Base-by-base conservation (phyloP, 2,888 invertebrate genomes). In the Torymus tubicola region DNA sequence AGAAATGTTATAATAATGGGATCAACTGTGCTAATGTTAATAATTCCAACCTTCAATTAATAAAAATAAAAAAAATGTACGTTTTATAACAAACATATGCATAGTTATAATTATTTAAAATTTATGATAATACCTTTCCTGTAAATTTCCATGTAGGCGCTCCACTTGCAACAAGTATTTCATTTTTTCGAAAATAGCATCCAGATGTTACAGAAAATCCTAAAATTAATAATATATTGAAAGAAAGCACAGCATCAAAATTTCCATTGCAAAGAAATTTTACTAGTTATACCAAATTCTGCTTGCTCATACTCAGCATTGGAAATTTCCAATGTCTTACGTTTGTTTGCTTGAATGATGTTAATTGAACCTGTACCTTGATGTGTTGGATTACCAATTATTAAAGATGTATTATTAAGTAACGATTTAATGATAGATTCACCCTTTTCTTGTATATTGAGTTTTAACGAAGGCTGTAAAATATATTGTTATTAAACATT, bases 121-220 rank as follows among this genome's bases (percentile, higher is more conserved):
- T 67, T 24, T 2, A n/a, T 50, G n/a, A 58, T 14, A n/a, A 65
- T 67, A 84, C 88, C 84, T 82, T 82, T 55, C 88, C 88, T 0
- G 82, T 61, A 13, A 86, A 84, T 31, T 83, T 70, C 86, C 88
- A 87, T 4, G 85, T 85, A 4, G 89, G 89, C 14, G 87, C 87
- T 14, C 86, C 85, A 52, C 84, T 84, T 4, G 78, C 88, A 63
- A 84, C 86, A 21, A 87, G 72, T 13, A 86, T 71, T 81, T 85
- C 80, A 52, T 84, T 79, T 8, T 64, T 79, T 5, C 74, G 53
- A 67, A 89, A 89, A 67, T 84, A 89, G 18, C 82, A 81, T 3
- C 89, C 89, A 1, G 88, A 86, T 4, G 86, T 84, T n/a, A 88
- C 81, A 5, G 87, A 84, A 63, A 87, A 88, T 14, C 89, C 89